Percentiles rank a stretch among this genome's conserved stretches.
Evolutionary conservation across 2,797 vertebrate genomes (phyloP).

Genomic region (Halcyon chelicuti): DNA sequence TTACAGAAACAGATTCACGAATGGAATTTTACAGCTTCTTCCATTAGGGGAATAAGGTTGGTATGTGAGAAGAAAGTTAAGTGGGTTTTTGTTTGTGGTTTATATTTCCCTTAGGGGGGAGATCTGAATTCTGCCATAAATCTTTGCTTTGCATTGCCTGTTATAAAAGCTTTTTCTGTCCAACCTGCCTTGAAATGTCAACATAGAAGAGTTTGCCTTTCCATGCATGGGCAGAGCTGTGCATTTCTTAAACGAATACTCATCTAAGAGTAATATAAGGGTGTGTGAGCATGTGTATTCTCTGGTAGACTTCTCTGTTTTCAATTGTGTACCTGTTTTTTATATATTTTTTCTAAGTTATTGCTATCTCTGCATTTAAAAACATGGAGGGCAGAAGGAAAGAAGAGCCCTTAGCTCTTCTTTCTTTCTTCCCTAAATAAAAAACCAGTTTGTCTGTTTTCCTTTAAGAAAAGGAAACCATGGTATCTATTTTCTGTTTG

Average conservation of each 20-base stretch:
- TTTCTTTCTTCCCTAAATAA: neutral
- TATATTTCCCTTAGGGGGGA: neutral
- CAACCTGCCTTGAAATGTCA: neutral
- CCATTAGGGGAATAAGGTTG: constrained; percentile 95
- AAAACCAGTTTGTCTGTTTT: neutral
- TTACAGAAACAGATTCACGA: constrained; percentile 92
- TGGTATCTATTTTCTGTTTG: neutral
- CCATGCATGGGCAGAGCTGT: neutral
- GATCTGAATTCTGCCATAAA: neutral
- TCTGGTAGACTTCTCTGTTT: neutral
- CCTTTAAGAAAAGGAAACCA: neutral
- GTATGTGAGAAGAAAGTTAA: constrained; percentile 41
- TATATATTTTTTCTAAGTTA: neutral
- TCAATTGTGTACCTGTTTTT: neutral
- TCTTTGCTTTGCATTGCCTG: neutral
- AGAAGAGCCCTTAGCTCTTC: neutral
- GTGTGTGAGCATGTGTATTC: neutral
- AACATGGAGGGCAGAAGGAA: neutral
- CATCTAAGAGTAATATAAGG: neutral
- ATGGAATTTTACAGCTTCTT: constrained; percentile 94
- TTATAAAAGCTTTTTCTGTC: neutral
- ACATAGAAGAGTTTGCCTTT: neutral
- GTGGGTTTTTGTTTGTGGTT: neutral
- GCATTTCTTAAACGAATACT: neutral
- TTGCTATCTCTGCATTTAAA: neutral